Conservation (phyloP, 2,797 vertebrate species). For the Typhlichthys subterraneus region DNA sequence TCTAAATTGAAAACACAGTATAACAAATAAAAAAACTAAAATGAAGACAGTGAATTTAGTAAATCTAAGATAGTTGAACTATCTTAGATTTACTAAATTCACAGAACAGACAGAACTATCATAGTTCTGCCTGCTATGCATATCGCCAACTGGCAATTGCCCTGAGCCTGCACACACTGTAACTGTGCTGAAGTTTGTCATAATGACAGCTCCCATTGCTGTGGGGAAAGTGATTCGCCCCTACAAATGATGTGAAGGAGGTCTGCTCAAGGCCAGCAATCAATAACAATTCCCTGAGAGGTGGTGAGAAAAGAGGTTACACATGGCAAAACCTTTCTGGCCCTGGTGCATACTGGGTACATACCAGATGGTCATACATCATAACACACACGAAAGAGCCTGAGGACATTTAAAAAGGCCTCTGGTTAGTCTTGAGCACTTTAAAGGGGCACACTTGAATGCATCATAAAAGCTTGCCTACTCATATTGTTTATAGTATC, state of each 20-base stretch:
- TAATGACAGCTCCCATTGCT: constrained; percentile 9
- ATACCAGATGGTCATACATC: constrained; percentile 41
- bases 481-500: constrained; percentile 41
- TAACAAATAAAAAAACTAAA: too few relatives aligned
- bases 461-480: constrained; percentile 40
- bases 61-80: too few relatives aligned
- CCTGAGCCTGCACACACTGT: neutral
- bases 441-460: constrained; percentile 45
- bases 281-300: constrained; percentile 6
- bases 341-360: constrained; percentile 37
- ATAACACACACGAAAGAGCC: constrained; percentile 23
- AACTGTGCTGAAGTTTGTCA: constrained; percentile 3
- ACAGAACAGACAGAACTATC: too few relatives aligned
- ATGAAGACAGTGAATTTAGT: too few relatives aligned
- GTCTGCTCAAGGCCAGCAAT: constrained; percentile 14
- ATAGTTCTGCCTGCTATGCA: too few relatives aligned
- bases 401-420: constrained; percentile 12
- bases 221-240: constrained; percentile 13
- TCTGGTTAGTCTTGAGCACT: constrained; percentile 27
- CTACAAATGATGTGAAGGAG: constrained; percentile 13
- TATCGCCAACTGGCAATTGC: too few relatives aligned
- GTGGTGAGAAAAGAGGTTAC: too few relatives aligned
- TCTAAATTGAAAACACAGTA: too few relatives aligned
- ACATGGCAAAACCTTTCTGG: neutral
- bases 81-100: too few relatives aligned